Percentiles rank a stretch among this genome's conserved stretches.
phyloP scores from a whole-genome alignment of 64 coral and sea anemone genomes.

The Pocillopora damicornis region DNA sequence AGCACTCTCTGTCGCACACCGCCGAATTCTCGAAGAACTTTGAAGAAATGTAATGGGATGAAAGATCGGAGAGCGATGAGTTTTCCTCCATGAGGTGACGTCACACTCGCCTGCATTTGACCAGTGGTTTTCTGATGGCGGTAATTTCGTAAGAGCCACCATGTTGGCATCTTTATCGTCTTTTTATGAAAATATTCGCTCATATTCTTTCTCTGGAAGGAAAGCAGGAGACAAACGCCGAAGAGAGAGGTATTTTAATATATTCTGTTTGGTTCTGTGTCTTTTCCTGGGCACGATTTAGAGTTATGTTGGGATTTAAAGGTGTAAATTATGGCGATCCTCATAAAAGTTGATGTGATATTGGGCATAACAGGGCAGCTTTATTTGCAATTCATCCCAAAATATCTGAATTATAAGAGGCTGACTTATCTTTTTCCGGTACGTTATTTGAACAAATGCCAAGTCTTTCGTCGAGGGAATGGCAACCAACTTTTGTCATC shows the following conservation, averaged over 20 bases:
- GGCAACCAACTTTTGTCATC: no score
- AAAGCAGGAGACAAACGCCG: slow-evolving; percentile 31
- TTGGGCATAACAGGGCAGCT: no score
- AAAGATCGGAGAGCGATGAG: background rate
- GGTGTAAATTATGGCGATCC: background rate
- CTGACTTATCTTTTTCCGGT: no score
- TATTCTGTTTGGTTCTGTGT: background rate
- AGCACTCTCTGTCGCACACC: background rate
- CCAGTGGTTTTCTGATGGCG: slow-evolving; percentile 37
- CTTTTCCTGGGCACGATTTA: background rate
- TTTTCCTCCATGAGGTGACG: background rate
- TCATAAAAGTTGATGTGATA: background rate
- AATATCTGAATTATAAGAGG: no score
- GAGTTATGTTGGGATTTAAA: background rate
- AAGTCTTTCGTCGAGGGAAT: no score
- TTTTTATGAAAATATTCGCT: slow-evolving; percentile 45
- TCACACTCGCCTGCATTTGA: slow-evolving; percentile 36
- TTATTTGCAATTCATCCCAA: no score
- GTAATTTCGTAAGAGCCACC: slow-evolving; percentile 33
- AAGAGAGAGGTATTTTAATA: slow-evolving; percentile 11
- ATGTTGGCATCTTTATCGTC: slow-evolving; percentile 41
- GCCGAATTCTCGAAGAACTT: background rate
- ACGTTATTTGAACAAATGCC: no score
- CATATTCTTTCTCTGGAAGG: slow-evolving; percentile 21
- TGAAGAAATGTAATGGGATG: background rate